These are phyloP conservation scores for Cotesia congregata DNA, from an alignment of 2,888 invertebrate species.

Conservation along the genomic window DNA sequence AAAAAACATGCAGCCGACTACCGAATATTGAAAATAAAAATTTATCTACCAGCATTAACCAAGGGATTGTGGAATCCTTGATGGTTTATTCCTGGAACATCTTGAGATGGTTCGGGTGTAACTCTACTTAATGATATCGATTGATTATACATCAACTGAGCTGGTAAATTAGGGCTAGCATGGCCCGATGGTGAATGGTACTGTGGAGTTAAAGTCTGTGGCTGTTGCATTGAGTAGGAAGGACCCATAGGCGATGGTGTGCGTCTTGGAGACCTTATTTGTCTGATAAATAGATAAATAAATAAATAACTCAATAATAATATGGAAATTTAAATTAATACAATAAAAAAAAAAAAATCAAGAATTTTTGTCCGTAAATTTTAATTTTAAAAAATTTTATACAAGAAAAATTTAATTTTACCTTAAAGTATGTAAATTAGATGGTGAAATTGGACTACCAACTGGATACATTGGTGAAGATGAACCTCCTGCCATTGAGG, in stretches of 20 bases:
- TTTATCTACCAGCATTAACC: slow-evolving; percentile 50
- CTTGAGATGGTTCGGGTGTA: slow-evolving; percentile 42
- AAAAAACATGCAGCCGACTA: too few species aligned
- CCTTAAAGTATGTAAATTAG: slow-evolving; percentile 7
- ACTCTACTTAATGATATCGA: slow-evolving; percentile 50
- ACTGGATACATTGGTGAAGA: slow-evolving; percentile 51
- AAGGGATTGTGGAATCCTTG: slow-evolving; percentile 44
- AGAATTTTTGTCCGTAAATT: too few species aligned
- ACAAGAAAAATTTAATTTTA: not conserved
- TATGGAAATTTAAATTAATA: not conserved
- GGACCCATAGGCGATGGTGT: slow-evolving; percentile 59
- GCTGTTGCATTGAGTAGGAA: slow-evolving; percentile 50
- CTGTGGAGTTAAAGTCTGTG: slow-evolving; percentile 46
- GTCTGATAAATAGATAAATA: slow-evolving; percentile 44
- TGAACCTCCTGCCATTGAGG: slow-evolving; percentile 46
- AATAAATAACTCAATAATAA: not conserved
- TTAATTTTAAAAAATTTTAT: too few species aligned
- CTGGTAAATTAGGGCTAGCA: slow-evolving; percentile 41
- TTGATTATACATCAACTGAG: slow-evolving; percentile 35
- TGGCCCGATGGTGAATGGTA: slow-evolving; percentile 34
- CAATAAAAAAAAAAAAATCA: slow-evolving; percentile 30
- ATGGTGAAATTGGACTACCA: slow-evolving; percentile 28
- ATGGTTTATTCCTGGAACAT: not conserved
- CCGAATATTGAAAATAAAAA: not conserved
- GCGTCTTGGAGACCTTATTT: slow-evolving; percentile 55